Evolutionary conservation across 2,888 invertebrate species (phyloP).

Genomic region (Catocala fraxini): DNA sequence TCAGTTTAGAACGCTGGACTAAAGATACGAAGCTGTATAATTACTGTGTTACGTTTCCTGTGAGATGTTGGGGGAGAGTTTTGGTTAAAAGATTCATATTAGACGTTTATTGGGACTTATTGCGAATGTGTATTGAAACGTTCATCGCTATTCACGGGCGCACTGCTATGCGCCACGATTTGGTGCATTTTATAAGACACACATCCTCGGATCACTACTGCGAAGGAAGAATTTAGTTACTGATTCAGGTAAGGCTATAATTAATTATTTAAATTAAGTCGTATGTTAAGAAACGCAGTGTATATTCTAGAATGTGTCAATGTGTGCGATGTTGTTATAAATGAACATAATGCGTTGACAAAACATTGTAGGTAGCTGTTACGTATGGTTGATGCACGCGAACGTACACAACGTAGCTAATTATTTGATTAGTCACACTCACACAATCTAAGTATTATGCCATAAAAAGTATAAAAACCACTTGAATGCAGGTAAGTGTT

Average conservation of each 20-base stretch:
- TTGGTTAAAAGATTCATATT: slow-evolving; percentile 77
- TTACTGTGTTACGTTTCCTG: slow-evolving; percentile 74
- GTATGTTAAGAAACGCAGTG: slow-evolving; percentile 13
- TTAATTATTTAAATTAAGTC: slow-evolving; percentile 23
- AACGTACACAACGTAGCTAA: slow-evolving; percentile 8
- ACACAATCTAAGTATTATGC: neutral
- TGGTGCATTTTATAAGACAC: slow-evolving; percentile 92
- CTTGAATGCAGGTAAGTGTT: slow-evolving; percentile 1
- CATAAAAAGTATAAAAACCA: neutral
- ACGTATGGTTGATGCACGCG: too few relatives aligned
- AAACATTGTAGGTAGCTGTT: neutral
- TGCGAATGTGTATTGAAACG: slow-evolving; percentile 88
- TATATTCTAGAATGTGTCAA: slow-evolving; percentile 33
- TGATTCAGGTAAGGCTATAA: slow-evolving; percentile 65
- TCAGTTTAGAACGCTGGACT: slow-evolving; percentile 49
- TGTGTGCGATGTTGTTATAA: slow-evolving; percentile 17
- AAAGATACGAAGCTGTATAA: slow-evolving; percentile 72
- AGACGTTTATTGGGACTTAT: slow-evolving; percentile 78
- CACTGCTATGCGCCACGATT: slow-evolving; percentile 93
- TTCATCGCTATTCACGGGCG: slow-evolving; percentile 88
- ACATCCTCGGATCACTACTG: slow-evolving; percentile 93
- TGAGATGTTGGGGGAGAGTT: slow-evolving; percentile 82
- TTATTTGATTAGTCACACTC: slow-evolving; percentile 6
- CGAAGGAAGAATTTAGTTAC: slow-evolving; percentile 88
- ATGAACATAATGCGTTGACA: slow-evolving; percentile 20